Percentiles rank a stretch among this genome's conserved stretches.
phyloP scores from a whole-genome alignment of 2,888 invertebrate species.

The Tipula confusa region DNA sequence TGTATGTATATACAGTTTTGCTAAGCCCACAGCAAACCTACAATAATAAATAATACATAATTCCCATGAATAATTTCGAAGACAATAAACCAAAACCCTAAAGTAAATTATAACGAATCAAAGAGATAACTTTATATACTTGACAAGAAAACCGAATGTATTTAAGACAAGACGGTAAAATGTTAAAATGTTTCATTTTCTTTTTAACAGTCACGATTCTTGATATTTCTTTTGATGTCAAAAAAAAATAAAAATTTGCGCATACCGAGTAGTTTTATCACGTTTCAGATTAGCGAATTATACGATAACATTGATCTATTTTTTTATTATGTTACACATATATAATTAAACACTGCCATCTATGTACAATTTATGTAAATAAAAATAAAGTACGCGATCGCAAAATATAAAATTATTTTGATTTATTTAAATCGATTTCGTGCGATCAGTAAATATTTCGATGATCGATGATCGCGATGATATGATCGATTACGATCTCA shows the following conservation, averaged over 20 bases:
- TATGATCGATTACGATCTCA: neutral
- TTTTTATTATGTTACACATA: neutral
- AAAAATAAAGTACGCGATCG: neutral
- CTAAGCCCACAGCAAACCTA: neutral
- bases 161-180: neutral
- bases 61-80: neutral
- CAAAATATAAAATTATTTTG: neutral
- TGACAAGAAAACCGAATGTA: neutral
- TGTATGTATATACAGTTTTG: too few relatives aligned
- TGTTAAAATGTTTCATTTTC: neutral
- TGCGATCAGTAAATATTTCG: neutral
- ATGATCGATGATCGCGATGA: neutral
- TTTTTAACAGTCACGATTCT: neutral
- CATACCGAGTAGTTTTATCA: neutral
- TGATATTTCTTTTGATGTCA: neutral
- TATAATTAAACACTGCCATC: neutral
- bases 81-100: neutral
- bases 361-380: neutral
- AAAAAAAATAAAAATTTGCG: too few relatives aligned
- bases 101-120: neutral
- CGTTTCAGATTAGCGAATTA: neutral
- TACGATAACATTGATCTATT: neutral
- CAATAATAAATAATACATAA: neutral
- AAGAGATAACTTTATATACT: neutral
- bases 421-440: neutral